Evolutionary conservation across 2,113 vertebrate genomes (phyloP), one percentile per base, ranked within the genome.

Genomic region (Toxotes chatareus): DNA sequence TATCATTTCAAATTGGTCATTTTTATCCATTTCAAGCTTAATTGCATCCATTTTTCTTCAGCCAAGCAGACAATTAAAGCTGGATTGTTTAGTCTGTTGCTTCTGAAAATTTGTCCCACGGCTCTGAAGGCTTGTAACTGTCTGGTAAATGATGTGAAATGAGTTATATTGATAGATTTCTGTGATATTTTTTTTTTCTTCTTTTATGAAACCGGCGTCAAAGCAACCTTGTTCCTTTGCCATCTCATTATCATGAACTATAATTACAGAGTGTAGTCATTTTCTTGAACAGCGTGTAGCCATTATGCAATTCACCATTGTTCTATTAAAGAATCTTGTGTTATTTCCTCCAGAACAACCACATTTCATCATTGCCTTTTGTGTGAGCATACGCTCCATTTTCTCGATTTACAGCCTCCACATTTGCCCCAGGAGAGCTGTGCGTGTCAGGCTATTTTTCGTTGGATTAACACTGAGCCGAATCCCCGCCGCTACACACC

Each of bases 351-450:
- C 74, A 46, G 70, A 73, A 86, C 79, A 67, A 73, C 56, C 66
- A 32, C 83, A 78, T 91, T 88, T 92, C 82, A 80, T 88, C 78
- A 64, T 59, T 62, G 65, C 55, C 42, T 80, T 86, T 85, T 86
- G 68, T 91, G 42, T 12, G 40, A 80, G 60, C 82, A 53, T 32
- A 74, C 32, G 57, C 49, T 71, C 59, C 73, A 79, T 83, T 81
- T 88, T 87, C 84, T 82, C 72, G 57, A 61, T 71, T 84, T 86
- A 60, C 76, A 80, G 64, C 79, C 83, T 69, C 57, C 55, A 55
- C 47, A 47, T 76, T 77, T 65, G 79, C 82, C 79, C 42, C 81
- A 27, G 74, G 81, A 85, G 76, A 88, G 79, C 66, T 36, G 59
- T 55, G 76, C 59, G 78, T 42, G 79, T 66, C 11, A 3, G 79